phyloP scores from a whole-genome alignment of 2,113 vertebrate species.

The Condylura cristata region DNA sequence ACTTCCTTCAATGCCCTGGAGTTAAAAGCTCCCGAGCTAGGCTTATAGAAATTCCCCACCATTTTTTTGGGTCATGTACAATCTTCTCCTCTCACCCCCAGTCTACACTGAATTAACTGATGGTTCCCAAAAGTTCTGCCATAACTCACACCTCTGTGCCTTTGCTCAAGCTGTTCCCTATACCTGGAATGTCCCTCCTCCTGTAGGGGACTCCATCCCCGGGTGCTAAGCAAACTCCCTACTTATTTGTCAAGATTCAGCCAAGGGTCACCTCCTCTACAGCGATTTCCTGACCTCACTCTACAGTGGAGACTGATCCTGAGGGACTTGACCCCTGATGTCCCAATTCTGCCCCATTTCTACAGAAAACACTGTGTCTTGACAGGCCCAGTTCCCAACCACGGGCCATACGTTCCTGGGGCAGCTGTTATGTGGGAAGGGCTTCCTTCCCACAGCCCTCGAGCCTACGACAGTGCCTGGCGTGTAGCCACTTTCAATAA shows the following conservation, averaged over 20 bases:
- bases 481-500: background rate
- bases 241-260: background rate
- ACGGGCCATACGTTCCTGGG: background rate
- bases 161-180: background rate
- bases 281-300: background rate
- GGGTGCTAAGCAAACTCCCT: background rate
- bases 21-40: background rate
- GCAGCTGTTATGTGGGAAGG: too few relatives aligned
- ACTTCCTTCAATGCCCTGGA: background rate
- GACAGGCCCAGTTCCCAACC: background rate
- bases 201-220: accelerated
- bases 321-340: background rate
- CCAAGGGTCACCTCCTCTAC: background rate
- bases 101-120: background rate
- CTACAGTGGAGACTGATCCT: background rate
- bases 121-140: background rate
- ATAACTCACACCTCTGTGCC: background rate
- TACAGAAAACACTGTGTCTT: background rate
- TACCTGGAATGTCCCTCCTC: too few relatives aligned
- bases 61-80: background rate
- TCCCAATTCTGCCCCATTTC: background rate
- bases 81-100: background rate
- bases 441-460: background rate
- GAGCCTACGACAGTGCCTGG: background rate
- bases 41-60: too few relatives aligned